phyloP scores from a whole-genome alignment of 2,888 invertebrate genomes.

The Drosophila robusta region DNA sequence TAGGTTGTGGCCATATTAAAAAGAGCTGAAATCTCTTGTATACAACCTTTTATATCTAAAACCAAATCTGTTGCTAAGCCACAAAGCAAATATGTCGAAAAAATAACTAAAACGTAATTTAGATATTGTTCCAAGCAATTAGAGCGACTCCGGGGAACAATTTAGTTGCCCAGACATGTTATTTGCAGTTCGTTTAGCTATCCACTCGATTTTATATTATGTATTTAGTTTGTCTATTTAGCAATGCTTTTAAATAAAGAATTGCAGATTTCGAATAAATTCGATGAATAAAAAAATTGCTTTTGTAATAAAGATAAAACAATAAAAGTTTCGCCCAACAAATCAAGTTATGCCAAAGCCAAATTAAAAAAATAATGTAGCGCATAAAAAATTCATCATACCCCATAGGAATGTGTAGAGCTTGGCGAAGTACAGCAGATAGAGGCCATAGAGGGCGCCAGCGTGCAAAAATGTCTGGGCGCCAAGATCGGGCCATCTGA shows the following conservation, averaged over 20 bases:
- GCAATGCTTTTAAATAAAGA: no score
- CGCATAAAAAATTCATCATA: slow-evolving; percentile 85
- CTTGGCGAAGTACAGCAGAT: slow-evolving; percentile 87
- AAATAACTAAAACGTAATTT: slow-evolving; percentile 14
- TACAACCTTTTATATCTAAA: not conserved
- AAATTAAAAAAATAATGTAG: no score
- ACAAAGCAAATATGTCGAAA: slow-evolving; percentile 13
- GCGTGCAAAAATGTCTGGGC: slow-evolving; percentile 90
- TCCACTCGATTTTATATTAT: not conserved
- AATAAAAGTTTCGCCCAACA: no score
- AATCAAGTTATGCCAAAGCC: no score
- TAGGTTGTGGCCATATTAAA: not conserved
- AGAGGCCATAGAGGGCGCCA: slow-evolving; percentile 90
- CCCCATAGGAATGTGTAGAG: slow-evolving; percentile 90
- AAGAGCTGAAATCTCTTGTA: no score
- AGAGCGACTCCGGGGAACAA: slow-evolving; percentile 17
- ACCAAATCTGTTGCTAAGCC: slow-evolving; percentile 1
- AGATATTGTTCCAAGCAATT: slow-evolving; percentile 50
- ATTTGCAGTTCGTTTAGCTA: slow-evolving; percentile 22
- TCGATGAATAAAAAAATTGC: no score
- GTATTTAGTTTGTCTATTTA: not conserved
- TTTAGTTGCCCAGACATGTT: slow-evolving; percentile 31
- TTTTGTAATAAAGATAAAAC: no score
- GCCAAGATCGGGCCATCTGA: slow-evolving; percentile 90
- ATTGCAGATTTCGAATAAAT: no score